Base-by-base conservation (phyloP, 2,113 vertebrate species). In the Calyptommatus sinebrachiatus region DNA sequence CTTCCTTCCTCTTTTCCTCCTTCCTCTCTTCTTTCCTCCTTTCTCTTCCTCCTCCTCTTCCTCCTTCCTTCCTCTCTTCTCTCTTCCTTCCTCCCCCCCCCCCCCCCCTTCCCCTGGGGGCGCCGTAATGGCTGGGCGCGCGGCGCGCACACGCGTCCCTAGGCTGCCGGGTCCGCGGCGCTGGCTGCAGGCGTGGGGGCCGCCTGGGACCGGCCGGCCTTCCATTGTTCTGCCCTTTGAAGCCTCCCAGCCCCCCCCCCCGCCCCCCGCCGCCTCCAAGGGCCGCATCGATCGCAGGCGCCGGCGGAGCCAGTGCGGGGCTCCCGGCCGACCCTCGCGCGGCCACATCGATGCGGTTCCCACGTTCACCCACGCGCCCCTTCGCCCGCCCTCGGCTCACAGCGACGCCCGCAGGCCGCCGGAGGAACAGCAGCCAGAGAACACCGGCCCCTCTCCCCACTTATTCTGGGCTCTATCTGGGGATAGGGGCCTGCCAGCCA, bases 281-380 rank as follows among this genome's bases (percentile, higher is more conserved):
- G 90, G 88, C 88, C 73, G 83, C 85, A 93, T 92, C 83, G 91
- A 93, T 88, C 68, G 85, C 89, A 77, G 84, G 74, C 83, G 86
- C 87, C 91, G 83, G 88, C 87, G 88, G 86, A 88, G 89, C 93
- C 71, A 90, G 88, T 91, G 90, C 88, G 88, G 35, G 35, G 35
- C 35, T 82, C 84, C 29, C 20, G 31, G 87, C 89, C 84, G 85
- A 78, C 84, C 8, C 67, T 69, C 87, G 89, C 83, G 79, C 48
- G 84, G 78, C 93, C 91, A 89, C 90, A 91, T 93, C 92, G 91
- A 89, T 92, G 91, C 89, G 89, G 90, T 93, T 94, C 91, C 91
- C 92, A 93, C 90, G 88, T 90, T 91, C 93, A 94, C 92, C 92
- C 88, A 88, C 83, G 84, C 84, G 84, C 81, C 89, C 90, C 88